phyloP scores from a whole-genome alignment of 2,888 invertebrate species.

The Heliconius aoede region DNA sequence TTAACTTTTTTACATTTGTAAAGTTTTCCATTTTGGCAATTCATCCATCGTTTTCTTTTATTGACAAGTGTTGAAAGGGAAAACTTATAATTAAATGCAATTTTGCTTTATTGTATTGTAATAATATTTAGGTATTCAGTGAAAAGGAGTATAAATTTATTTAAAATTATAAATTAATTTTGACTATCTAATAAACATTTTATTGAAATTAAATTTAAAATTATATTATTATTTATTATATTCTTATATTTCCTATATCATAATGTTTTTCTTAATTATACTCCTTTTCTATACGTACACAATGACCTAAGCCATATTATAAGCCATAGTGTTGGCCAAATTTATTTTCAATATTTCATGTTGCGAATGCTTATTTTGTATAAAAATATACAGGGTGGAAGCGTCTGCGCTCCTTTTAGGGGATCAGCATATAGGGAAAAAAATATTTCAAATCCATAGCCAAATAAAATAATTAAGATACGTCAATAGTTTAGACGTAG shows the following conservation, averaged over 20 bases:
- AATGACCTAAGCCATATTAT: neutral
- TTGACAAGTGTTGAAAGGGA: neutral
- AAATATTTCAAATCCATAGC: too few species aligned
- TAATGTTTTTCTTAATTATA: neutral
- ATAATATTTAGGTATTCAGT: too few species aligned
- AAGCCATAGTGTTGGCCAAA: neutral
- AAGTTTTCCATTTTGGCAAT: neutral
- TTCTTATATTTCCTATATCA: neutral
- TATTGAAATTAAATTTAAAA: neutral
- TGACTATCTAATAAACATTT: neutral
- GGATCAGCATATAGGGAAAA: too few species aligned
- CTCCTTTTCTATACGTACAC: neutral
- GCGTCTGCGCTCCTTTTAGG: too few species aligned
- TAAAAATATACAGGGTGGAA: too few species aligned
- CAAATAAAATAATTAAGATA: too few species aligned
- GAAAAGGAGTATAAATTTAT: neutral
- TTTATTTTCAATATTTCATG: neutral
- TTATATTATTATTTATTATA: neutral
- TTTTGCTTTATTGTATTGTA: neutral
- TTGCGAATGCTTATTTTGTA: neutral
- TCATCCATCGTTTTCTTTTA: neutral
- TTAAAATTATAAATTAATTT: neutral
- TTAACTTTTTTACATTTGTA: neutral
- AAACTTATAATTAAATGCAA: neutral
- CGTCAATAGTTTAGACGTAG: too few species aligned